Evolutionary conservation across 2,113 vertebrate species (phyloP), one percentile per base, ranked within the genome.

Genomic region (Bolborhynchus lineola): DNA sequence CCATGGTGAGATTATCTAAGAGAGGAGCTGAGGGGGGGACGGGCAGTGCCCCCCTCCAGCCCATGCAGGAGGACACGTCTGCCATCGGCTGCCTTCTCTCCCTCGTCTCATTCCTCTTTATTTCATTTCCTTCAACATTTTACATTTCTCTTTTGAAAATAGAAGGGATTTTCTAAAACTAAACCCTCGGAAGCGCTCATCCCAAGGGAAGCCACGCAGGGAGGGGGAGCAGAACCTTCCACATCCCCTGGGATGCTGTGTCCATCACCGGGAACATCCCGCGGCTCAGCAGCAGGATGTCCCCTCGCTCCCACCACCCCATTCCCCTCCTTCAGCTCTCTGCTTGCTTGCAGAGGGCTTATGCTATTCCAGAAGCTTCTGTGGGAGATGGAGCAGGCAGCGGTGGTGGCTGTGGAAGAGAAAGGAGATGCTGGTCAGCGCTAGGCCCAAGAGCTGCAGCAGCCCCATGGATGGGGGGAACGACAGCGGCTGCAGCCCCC

Each of bases 351-450:
- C 76, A n/a, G 89, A 12, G 85, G 89, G 83, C 87, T 88, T 94
- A 92, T 2, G 77, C 79, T 33, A 52, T 77, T 97, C 96, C 77
- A 88, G 91, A 90, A 95, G 85, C 90, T 68, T 97, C 95, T 69
- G 42, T 82, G 82, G 92, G 82, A 82, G 81, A 16, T n/a, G 71
- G 28, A 16, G 14, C 65, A 35, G 81, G 79, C 67, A 5, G 88
- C 29, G 86, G 78, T 70, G 25, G 90, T 2, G 13, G 68, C 93
- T 92, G 91, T 21, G 72, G 83, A 37, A 85, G 90, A 83, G 71
- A 92, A 75, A 90, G 89, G 74, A 93, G 86, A 95, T 20, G 86
- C 69, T 76, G 19, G 13, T 17, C 62, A 74, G 89, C 91, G 57
- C 82, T 19, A 82, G 88, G 92, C 81, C 55, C 24, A 7, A 57